These are phyloP conservation scores for Heterocephalus glaber DNA, from an alignment of 2,113 vertebrate species.

Conservation along the genomic window DNA sequence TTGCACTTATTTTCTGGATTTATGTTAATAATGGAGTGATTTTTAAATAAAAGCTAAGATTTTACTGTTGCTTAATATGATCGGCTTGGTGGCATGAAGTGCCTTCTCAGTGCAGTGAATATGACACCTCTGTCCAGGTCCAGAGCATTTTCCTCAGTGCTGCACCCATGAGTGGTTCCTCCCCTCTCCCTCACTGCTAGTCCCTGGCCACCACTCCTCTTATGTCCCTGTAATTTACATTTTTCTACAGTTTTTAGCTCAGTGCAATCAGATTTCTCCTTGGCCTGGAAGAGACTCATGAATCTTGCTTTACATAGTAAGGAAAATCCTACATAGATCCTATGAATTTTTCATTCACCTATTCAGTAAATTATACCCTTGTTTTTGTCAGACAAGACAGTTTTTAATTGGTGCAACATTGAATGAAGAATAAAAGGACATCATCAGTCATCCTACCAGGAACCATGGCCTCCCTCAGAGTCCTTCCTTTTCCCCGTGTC, in stretches of 20 bases:
- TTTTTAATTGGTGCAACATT: too few species aligned
- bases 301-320: too few species aligned
- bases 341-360: too few species aligned
- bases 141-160: background rate
- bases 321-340: too few species aligned
- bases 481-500: too few species aligned
- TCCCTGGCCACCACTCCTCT: background rate
- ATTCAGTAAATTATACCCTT: too few species aligned
- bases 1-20: background rate
- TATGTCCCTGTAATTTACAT: background rate
- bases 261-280: background rate
- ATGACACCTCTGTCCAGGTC: background rate
- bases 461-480: too few species aligned
- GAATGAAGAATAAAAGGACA: too few species aligned
- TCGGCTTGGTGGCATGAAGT: background rate
- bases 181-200: background rate
- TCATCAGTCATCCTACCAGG: too few species aligned
- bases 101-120: background rate
- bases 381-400: too few species aligned
- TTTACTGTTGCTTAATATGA: background rate
- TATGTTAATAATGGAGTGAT: background rate
- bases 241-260: background rate
- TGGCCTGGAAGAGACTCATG: too few species aligned
- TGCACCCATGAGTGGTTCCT: background rate
- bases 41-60: background rate